phyloP scores from a whole-genome alignment of 1,140 invertebrate species.

The Drosophila chauvacae region DNA sequence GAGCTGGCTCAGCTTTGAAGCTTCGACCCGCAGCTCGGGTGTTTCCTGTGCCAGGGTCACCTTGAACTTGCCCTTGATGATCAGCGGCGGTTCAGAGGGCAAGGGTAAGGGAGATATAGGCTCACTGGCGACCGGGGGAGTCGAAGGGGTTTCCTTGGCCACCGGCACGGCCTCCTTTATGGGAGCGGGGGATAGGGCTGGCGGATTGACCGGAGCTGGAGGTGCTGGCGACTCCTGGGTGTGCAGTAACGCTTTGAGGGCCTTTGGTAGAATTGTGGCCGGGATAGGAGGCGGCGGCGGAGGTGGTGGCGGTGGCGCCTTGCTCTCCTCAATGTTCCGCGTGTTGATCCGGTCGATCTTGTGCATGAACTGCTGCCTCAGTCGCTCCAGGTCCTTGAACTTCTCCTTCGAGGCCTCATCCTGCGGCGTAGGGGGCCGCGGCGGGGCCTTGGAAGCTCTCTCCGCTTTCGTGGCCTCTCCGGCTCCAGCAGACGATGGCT shows the following conservation, averaged over 20 bases:
- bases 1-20: slow-evolving; percentile 78
- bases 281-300: slow-evolving; percentile 78
- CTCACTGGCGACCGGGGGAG: neutral
- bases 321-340: slow-evolving; percentile 69
- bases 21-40: slow-evolving; percentile 85
- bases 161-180: neutral
- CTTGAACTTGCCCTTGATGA: slow-evolving; percentile 80
- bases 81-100: slow-evolving; percentile 54
- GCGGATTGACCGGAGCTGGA: neutral
- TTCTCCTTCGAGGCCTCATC: slow-evolving; percentile 72
- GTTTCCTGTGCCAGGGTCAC: slow-evolving; percentile 85
- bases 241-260: slow-evolving; percentile 71
- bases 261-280: slow-evolving; percentile 77
- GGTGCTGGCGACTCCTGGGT: slow-evolving; percentile 44
- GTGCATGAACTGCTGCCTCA: slow-evolving; percentile 81
- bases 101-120: slow-evolving; percentile 28
- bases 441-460: slow-evolving; percentile 60
- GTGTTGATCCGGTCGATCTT: slow-evolving; percentile 81
- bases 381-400: slow-evolving; percentile 75
- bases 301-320: slow-evolving; percentile 59
- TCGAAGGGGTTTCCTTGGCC: neutral
- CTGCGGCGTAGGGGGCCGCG: slow-evolving; percentile 71
- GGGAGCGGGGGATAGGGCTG: neutral
- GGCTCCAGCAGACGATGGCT: slow-evolving; percentile 2
- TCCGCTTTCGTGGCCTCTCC: slow-evolving; percentile 49